Evolutionary conservation across 2,888 invertebrate species (phyloP).

Genomic region (Acronicta psi): DNA sequence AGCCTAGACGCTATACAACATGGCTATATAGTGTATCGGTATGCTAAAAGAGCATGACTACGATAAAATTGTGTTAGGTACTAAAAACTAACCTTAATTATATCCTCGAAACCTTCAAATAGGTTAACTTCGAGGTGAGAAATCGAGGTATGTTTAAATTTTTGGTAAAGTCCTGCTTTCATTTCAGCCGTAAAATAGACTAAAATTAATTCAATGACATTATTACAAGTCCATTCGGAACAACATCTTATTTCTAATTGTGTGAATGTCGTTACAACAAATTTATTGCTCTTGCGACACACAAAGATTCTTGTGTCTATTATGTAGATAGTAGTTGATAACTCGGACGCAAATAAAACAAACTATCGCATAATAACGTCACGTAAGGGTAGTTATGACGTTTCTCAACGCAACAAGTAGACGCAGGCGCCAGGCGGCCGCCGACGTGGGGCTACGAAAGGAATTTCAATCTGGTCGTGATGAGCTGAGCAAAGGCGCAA

Average conservation of each 20-base stretch:
- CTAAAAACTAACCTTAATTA: constrained; percentile 25
- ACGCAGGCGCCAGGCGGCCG: constrained; percentile 77
- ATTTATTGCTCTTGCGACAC: constrained; percentile 30
- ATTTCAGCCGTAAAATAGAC: constrained; percentile 1
- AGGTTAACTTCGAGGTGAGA: constrained; percentile 34
- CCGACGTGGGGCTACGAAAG: constrained; percentile 74
- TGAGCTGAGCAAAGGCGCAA: constrained; percentile 82
- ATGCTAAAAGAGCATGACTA: constrained; percentile 16
- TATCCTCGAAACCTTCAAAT: constrained; percentile 15
- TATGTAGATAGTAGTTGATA: constrained; percentile 55
- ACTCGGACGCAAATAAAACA: constrained; percentile 65
- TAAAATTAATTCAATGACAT: constrained; percentile 3
- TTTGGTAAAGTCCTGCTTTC: too few relatives aligned
- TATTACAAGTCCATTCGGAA: constrained; percentile 5
- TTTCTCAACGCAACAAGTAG: constrained; percentile 83
- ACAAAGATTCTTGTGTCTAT: constrained; percentile 18
- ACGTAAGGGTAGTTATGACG: constrained; percentile 83
- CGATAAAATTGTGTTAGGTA: constrained; percentile 28
- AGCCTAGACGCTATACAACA: constrained; percentile 16
- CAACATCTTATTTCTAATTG: constrained; percentile 14
- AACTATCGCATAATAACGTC: constrained; percentile 75
- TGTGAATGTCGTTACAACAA: constrained; percentile 18
- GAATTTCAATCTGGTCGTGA: constrained; percentile 87
- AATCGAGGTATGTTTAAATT: neutral
- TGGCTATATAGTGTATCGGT: constrained; percentile 18